Base-by-base conservation (phyloP, 2,888 invertebrate genomes). In the Mesoligia furuncula region DNA sequence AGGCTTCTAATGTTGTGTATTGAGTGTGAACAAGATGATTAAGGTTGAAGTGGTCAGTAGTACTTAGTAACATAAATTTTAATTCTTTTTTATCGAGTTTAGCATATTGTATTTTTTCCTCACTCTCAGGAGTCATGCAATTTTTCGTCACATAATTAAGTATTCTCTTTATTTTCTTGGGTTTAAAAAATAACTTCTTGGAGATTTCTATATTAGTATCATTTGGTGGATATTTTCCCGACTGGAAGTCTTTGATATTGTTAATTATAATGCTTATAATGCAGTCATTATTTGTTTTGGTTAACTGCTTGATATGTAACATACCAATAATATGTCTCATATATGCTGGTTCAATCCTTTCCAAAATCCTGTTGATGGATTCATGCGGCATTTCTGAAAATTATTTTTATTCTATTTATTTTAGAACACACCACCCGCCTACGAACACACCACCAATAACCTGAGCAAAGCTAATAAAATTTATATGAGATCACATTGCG, bases 1-100 rank as follows among this genome's bases (percentile, higher is more conserved):
- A 94, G n/a, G 95, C 94, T 75, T 94, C 92, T 61, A 96, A 84
- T 48, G 94, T 92, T 39, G 93, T 88, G 76, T 93, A 96, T n/a
- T 96, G 80, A 39, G 87, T 83, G 64, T 92, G 90, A n/a, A 94
- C 87, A 45, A 95, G 79, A 88, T 93, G 88, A 82, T 89, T 92
- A 67, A 91, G 57, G 13, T 48, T 65, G 27, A 45, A 61, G 57
- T 36, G 3, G 8, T 65, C 57, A 27, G 88, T 87, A 45, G 15
- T n/a, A 57, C 36, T 88, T 73, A 64, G 80, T n/a, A 39, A 54
- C 31, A 83, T 73, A 31, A 72, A 70, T 71, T 74, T 70, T 51
- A 74, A 72, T 8, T 81, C 36, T 7, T 80, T 20, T 31, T 76
- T 70, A 69, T 90, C 85, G 64, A 93, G 88, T 89, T 93, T 95